These are phyloP conservation scores for Cottus gobio DNA, from an alignment of 2,113 vertebrate species.

Conservation along the genomic window DNA sequence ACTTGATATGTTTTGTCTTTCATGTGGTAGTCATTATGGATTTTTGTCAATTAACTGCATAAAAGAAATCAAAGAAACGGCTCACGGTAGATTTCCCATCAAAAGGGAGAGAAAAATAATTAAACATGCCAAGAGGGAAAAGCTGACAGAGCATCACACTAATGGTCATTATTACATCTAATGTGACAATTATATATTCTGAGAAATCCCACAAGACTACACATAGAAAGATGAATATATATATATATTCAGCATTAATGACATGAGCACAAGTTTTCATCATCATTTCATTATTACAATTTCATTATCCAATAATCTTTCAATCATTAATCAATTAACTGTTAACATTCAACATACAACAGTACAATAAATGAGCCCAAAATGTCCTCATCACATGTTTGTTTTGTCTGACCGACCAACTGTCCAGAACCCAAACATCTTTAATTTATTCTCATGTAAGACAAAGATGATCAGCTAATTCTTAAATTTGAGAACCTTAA, in stretches of 20 bases:
- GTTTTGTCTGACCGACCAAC: not conserved
- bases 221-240: not conserved
- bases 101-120: slow-evolving; percentile 8
- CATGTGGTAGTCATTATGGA: slow-evolving; percentile 1
- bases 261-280: not conserved
- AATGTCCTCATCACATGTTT: not conserved
- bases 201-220: slow-evolving; percentile 5
- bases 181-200: slow-evolving; percentile 8
- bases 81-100: not conserved
- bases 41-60: slow-evolving; percentile 9
- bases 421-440: not conserved
- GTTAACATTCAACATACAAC: not conserved
- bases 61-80: not conserved
- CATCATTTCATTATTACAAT: too few species aligned
- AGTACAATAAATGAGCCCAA: not conserved
- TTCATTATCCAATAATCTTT: not conserved
- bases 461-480: not conserved
- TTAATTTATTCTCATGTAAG: not conserved
- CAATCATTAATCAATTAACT: not conserved
- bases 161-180: slow-evolving; percentile 5
- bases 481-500: not conserved
- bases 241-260: not conserved
- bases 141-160: slow-evolving; percentile 2
- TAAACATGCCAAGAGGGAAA: not conserved
- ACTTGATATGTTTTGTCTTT: not conserved